A percentile compares a stretch with the other conserved stretches of the same genome.
Evolutionary conservation across 2,888 invertebrate species (phyloP).

Genomic region (Chalcosyrphus nemorum): DNA sequence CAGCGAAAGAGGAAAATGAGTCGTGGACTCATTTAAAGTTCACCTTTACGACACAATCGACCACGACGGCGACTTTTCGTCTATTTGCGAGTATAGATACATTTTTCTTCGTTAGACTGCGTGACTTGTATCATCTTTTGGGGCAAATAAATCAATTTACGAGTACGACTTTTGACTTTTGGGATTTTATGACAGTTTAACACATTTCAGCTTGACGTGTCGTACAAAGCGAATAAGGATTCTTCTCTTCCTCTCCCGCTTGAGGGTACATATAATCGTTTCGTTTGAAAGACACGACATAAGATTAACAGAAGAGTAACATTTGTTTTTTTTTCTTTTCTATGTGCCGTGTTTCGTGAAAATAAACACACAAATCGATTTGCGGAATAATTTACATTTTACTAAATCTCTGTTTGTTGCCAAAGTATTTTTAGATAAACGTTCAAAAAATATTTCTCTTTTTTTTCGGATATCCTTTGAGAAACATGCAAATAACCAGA

Average conservation of each 20-base stretch:
- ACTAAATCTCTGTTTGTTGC: slow-evolving; percentile 7
- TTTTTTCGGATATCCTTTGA: background rate
- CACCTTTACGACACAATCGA: too few relatives aligned
- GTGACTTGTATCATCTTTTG: background rate
- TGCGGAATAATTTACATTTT: slow-evolving; percentile 9
- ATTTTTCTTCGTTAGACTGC: background rate
- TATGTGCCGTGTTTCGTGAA: slow-evolving; percentile 1
- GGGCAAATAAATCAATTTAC: background rate
- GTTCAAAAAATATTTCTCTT: background rate
- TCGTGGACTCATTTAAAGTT: background rate
- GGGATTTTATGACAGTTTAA: background rate
- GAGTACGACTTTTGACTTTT: background rate
- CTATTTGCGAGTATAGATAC: background rate
- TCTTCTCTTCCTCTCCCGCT: too few relatives aligned
- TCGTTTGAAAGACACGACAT: background rate
- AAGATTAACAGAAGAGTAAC: background rate
- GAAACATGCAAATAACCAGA: background rate
- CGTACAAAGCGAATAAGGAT: too few relatives aligned
- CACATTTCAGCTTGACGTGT: background rate
- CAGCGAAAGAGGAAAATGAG: background rate
- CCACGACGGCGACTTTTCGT: background rate
- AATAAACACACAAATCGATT: slow-evolving; percentile 28
- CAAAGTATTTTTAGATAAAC: slow-evolving; percentile 12
- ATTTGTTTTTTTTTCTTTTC: too few relatives aligned
- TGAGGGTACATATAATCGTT: too few relatives aligned